Conservation (phyloP, 2,888 invertebrate genomes). For the Drosophila mimetica region DNA sequence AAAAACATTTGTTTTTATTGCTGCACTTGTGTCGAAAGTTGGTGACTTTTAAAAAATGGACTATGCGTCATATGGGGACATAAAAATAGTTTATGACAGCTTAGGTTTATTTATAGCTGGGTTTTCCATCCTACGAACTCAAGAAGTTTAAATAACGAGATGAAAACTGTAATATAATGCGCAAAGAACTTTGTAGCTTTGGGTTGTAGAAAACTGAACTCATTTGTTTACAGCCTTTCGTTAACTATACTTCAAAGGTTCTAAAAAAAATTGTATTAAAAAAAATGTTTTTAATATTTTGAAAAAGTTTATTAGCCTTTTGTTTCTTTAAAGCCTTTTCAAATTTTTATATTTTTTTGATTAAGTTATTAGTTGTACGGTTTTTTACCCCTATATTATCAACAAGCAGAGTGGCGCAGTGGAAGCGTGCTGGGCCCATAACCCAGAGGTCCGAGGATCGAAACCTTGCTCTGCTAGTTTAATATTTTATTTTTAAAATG, state of each 20-base stretch:
- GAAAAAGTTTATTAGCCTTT: too few relatives aligned
- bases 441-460: slow-evolving; percentile 50
- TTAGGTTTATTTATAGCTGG: slow-evolving; percentile 2
- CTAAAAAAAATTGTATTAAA: too few relatives aligned
- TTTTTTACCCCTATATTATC: not conserved
- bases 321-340: too few relatives aligned
- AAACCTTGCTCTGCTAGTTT: slow-evolving; percentile 32
- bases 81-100: slow-evolving; percentile 23
- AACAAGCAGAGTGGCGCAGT: slow-evolving; percentile 6
- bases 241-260: too few relatives aligned
- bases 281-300: too few relatives aligned
- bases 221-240: too few relatives aligned
- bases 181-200: not conserved
- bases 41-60: not conserved
- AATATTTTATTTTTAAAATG: not conserved
- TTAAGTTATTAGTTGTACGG: too few relatives aligned
- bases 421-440: slow-evolving; percentile 36
- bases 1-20: slow-evolving; percentile 1
- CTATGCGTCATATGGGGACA: slow-evolving; percentile 4
- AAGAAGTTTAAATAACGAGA: not conserved
- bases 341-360: too few relatives aligned
- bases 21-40: not conserved
- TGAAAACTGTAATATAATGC: not conserved
- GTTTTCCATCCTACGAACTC: not conserved
- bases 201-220: not conserved